Evolutionary conservation across 1,140 invertebrate species (phyloP).

Genomic region (Stratiolaelaps scimitus): DNA sequence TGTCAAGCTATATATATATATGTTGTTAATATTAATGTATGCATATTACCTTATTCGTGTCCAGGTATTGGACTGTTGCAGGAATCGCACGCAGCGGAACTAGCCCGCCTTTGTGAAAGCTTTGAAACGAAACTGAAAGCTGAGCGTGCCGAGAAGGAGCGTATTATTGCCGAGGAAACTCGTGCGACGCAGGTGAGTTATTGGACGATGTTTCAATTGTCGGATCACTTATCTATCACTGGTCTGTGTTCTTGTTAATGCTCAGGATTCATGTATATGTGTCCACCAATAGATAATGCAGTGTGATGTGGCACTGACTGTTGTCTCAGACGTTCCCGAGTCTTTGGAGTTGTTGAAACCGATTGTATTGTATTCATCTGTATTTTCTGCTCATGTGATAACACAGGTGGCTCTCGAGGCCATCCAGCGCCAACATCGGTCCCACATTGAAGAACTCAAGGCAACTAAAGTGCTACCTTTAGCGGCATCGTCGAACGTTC

Average conservation of each 20-base stretch:
- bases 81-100: conserved; percentile 9
- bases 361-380: no score
- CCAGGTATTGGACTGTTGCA: conserved; percentile 8
- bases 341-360: neutral
- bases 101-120: neutral
- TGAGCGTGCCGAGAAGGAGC: conserved; percentile 17
- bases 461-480: neutral
- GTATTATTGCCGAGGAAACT: conserved; percentile 25
- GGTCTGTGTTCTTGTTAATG: no score
- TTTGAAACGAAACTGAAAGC: neutral
- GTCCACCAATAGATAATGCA: no score
- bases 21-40: no score
- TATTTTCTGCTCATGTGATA: no score
- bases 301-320: no score
- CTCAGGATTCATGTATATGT: no score
- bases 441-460: neutral
- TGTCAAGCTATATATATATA: no score
- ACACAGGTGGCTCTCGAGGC: conserved; percentile 10
- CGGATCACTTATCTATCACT: no score
- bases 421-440: neutral
- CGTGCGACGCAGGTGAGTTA: conserved; percentile 10
- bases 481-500: neutral
- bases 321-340: no score
- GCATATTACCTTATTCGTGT: neutral
- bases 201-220: no score